Percentiles rank a stretch among this genome's conserved stretches.
These are phyloP conservation scores for Lasioglossum lativentre DNA, from an alignment of 2,888 invertebrate species.

Conservation along the genomic window DNA sequence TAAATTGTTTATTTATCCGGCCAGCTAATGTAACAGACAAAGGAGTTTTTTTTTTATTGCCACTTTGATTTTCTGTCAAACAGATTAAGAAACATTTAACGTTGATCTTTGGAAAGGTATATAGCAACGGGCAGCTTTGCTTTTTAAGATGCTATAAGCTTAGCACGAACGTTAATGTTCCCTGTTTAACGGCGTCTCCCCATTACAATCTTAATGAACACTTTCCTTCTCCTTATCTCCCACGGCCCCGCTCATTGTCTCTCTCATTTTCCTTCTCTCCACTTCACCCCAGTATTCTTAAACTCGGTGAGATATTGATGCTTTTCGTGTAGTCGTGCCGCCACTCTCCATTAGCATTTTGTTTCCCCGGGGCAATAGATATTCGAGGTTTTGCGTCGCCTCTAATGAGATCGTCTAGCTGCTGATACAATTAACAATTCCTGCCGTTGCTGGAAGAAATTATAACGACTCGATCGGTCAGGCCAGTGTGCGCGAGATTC, in stretches of 20 bases:
- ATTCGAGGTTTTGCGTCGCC: slow-evolving; percentile 33
- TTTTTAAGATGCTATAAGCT: slow-evolving; percentile 69
- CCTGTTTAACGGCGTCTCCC: slow-evolving; percentile 76
- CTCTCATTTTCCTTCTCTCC: slow-evolving; percentile 51
- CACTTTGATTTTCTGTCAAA: slow-evolving; percentile 35
- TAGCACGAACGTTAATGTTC: slow-evolving; percentile 73
- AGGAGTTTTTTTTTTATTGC: not conserved
- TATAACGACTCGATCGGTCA: not conserved
- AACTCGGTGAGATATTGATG: slow-evolving; percentile 61
- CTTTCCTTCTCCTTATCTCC: slow-evolving; percentile 62
- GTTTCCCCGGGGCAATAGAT: slow-evolving; percentile 49
- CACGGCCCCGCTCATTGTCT: slow-evolving; percentile 42
- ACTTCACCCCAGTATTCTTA: slow-evolving; percentile 44
- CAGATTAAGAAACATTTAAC: slow-evolving; percentile 51
- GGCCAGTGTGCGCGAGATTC: not conserved
- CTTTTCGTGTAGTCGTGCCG: slow-evolving; percentile 33
- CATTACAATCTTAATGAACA: slow-evolving; percentile 78
- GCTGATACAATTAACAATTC: slow-evolving; percentile 27
- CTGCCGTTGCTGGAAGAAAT: not conserved
- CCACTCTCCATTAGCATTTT: slow-evolving; percentile 67
- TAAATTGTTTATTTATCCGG: not conserved
- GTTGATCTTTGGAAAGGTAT: slow-evolving; percentile 16
- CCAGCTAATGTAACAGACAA: not conserved
- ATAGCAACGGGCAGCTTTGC: slow-evolving; percentile 48
- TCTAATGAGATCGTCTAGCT: slow-evolving; percentile 20